Evolutionary conservation across 2,797 vertebrate genomes (phyloP), one percentile per base, ranked within the genome.

Genomic region (Sebastes taczanowskii): DNA sequence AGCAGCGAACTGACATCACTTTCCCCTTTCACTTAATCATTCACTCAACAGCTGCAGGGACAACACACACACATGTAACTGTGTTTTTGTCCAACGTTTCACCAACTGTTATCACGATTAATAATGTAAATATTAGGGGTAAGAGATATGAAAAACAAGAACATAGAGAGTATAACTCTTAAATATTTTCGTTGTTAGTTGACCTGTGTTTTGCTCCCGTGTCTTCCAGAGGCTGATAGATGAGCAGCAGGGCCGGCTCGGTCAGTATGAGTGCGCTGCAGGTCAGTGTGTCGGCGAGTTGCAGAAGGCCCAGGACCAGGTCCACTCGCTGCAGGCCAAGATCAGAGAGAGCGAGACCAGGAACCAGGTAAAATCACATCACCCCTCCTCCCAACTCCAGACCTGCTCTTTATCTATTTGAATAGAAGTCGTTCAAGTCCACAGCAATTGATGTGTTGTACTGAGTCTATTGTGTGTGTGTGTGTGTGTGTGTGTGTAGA

Each of bases 341-440:
- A 92, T 97, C 92, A 92, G 94, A 81, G 93, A 96, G 46, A 95
- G 91, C 6, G 96, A 97, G 84, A 82, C 88, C 83, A 90, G 93
- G 88, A 98, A 96, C 92, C 96, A 97, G 97, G 98, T 99, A 95
- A 7, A 0, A 11, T 11, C 35, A 22, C 2, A 0, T 2, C 4
- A 1, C 3, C n/a, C 1, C 5, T 8, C 11, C 7, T 11, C 32
- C 9, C 10, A 3, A 20, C 16, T 46, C 16, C 32, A 35, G 6
- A 18, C 63, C 9, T 5, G 1, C 11, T 14, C 38, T 2, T n/a
- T 42, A 27, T 14, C 5, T 22, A 32, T 16, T 74, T 58, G 29
- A 52, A 7, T 2, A 42, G 1, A 3, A 32, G 60, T 32, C 10
- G 2, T 14, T 49, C 13, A 18, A 8, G 30, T 64, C 18, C 9